A percentile compares a stretch with the other conserved stretches of the same genome.
Evolutionary conservation across 2,888 invertebrate genomes (phyloP).

Genomic region (Leistus spinibarbis): DNA sequence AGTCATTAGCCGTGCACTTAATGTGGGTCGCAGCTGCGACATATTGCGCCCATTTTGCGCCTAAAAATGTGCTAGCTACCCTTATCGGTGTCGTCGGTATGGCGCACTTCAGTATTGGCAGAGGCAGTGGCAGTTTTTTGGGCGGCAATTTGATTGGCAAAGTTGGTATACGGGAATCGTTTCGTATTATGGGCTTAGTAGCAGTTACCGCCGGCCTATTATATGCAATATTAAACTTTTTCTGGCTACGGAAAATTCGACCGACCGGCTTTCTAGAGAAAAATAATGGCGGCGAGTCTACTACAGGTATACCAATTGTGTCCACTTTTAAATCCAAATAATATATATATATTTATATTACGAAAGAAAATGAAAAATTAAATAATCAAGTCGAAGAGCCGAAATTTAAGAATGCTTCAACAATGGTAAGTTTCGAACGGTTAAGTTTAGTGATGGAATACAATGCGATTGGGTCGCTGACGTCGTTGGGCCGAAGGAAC

Average conservation of each 20-base stretch:
- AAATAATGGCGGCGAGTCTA: conserved; percentile 41
- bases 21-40: conserved; percentile 93
- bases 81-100: conserved; percentile 86
- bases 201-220: conserved; percentile 73
- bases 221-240: conserved; percentile 73
- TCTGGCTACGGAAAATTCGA: conserved; percentile 72
- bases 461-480: conserved; percentile 76
- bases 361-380: conserved; percentile 65
- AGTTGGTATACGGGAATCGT: conserved; percentile 77
- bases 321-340: background rate
- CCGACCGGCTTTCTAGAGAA: conserved; percentile 43
- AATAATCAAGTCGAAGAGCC: conserved; percentile 61
- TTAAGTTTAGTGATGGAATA: conserved; percentile 76
- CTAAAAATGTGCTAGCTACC: conserved; percentile 82
- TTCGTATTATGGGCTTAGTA: conserved; percentile 77
- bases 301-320: background rate
- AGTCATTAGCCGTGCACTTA: conserved; percentile 81
- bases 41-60: conserved; percentile 83
- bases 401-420: conserved; percentile 70
- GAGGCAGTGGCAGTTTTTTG: conserved; percentile 81
- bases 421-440: conserved; percentile 74
- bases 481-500: conserved; percentile 68
- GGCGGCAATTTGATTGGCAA: conserved; percentile 79
- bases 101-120: conserved; percentile 86
- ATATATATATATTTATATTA: background rate